These are phyloP conservation scores for Achlya flavicornis DNA, from an alignment of 2,888 invertebrate species.

Conservation along the genomic window DNA sequence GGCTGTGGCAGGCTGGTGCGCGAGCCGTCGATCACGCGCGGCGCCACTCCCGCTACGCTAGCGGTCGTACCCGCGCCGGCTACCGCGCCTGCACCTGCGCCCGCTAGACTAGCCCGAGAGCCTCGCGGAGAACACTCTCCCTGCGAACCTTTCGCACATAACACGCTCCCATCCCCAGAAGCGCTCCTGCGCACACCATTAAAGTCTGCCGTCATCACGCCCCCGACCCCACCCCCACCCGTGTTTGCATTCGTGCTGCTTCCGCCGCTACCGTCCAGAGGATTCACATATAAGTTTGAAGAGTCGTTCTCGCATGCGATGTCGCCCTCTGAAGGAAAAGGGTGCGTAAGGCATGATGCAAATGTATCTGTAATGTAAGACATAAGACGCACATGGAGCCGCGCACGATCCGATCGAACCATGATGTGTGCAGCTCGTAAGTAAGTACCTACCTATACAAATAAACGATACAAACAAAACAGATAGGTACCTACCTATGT, in stretches of 20 bases:
- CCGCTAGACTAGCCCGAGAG: slow-evolving; percentile 75
- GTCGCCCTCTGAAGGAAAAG: slow-evolving; percentile 94
- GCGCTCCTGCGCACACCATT: slow-evolving; percentile 90
- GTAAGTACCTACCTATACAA: neutral
- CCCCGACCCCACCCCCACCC: slow-evolving; percentile 48
- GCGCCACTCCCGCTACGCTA: slow-evolving; percentile 20
- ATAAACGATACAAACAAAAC: neutral
- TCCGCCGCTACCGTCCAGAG: slow-evolving; percentile 88
- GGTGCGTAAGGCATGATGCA: slow-evolving; percentile 98
- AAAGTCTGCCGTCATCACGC: slow-evolving; percentile 67
- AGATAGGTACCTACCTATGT: neutral
- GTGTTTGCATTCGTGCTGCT: slow-evolving; percentile 46
- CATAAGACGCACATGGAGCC: slow-evolving; percentile 79
- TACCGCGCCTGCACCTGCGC: slow-evolving; percentile 40
- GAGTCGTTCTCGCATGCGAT: slow-evolving; percentile 88
- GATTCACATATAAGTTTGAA: slow-evolving; percentile 95
- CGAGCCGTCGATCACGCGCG: slow-evolving; percentile 66
- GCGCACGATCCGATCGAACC: slow-evolving; percentile 50
- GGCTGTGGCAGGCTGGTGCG: slow-evolving; percentile 74
- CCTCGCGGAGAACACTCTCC: slow-evolving; percentile 78
- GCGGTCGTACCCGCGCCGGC: slow-evolving; percentile 38
- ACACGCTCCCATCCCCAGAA: slow-evolving; percentile 89
- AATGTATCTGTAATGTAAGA: slow-evolving; percentile 95
- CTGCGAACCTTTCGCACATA: slow-evolving; percentile 85
- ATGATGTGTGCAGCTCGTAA: slow-evolving; percentile 40